phyloP scores from a whole-genome alignment of 2,113 vertebrate genomes.

The Mustela lutreola region DNA sequence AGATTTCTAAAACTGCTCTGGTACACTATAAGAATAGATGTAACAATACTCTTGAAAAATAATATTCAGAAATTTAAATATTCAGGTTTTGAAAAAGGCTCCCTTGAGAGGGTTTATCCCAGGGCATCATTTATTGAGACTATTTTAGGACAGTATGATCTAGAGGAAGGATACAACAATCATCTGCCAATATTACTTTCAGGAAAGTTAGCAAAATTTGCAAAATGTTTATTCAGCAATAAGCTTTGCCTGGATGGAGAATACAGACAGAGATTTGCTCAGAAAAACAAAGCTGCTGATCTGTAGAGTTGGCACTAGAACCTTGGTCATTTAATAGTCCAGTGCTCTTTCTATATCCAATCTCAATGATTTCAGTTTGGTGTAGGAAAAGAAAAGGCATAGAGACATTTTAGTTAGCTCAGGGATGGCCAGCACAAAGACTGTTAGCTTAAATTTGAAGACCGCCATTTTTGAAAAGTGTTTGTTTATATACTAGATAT shows the following conservation, averaged over 20 bases:
- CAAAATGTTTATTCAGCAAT: slow-evolving; percentile 47
- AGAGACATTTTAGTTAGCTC: slow-evolving; percentile 14
- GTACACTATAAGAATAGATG: not conserved
- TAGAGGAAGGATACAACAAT: slow-evolving; percentile 12
- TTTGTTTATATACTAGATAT: not conserved
- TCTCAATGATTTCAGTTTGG: slow-evolving; percentile 31
- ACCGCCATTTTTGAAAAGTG: slow-evolving; percentile 17
- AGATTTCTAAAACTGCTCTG: slow-evolving; percentile 44
- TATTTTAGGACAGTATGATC: slow-evolving; percentile 53
- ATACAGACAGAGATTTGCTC: not conserved
- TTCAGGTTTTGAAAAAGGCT: slow-evolving; percentile 28
- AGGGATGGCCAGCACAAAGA: slow-evolving; percentile 49
- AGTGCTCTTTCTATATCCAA: slow-evolving; percentile 29
- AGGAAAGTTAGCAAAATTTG: slow-evolving; percentile 50
- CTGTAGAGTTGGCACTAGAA: not conserved
- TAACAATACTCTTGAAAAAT: slow-evolving; percentile 34
- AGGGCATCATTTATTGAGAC: slow-evolving; percentile 13
- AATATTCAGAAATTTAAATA: slow-evolving; percentile 36
- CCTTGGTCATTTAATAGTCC: not conserved
- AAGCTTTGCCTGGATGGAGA: not conserved
- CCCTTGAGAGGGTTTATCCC: not conserved
- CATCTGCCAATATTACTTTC: slow-evolving; percentile 29
- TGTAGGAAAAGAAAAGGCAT: not conserved
- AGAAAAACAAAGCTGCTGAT: slow-evolving; percentile 56
- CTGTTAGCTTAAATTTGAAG: slow-evolving; percentile 37